phyloP scores from a whole-genome alignment of 2,113 vertebrate genomes.

The Cyprinodon brontotheroides region DNA sequence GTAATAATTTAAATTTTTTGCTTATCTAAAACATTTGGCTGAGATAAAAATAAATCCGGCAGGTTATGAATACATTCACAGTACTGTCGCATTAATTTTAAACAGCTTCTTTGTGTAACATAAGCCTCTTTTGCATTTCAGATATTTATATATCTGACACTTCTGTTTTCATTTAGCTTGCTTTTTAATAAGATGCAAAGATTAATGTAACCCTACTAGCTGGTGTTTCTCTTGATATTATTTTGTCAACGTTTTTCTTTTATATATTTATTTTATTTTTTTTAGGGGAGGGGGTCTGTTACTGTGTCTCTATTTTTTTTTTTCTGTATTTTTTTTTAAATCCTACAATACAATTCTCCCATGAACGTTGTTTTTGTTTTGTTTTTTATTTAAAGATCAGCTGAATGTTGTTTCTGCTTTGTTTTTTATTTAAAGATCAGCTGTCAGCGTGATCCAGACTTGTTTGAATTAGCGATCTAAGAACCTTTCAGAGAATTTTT shows the following conservation, averaged over 20 bases:
- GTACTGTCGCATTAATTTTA: neutral
- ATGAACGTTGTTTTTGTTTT: slow-evolving; percentile 1
- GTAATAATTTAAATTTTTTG: no score
- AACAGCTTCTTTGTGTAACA: neutral
- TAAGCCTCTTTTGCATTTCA: neutral
- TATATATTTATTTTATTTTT: neutral
- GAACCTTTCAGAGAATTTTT: neutral
- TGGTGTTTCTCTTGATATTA: slow-evolving; percentile 12
- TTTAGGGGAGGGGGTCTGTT: no score
- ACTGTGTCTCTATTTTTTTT: neutral
- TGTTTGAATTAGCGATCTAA: slow-evolving; percentile 13
- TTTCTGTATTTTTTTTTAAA: neutral
- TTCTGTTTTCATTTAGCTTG: neutral
- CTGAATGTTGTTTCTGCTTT: slow-evolving; percentile 5
- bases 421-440: slow-evolving; percentile 8
- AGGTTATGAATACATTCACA: no score
- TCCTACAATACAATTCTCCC: neutral
- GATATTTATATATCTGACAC: no score
- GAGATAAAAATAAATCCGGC: no score
- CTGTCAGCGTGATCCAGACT: slow-evolving; percentile 13
- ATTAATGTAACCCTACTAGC: neutral
- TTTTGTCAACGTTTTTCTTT: neutral
- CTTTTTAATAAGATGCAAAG: neutral
- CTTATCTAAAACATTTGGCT: no score
- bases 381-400: slow-evolving; percentile 8